phyloP scores from a whole-genome alignment of 2,888 invertebrate species.

The Drosophila vallismaia region DNA sequence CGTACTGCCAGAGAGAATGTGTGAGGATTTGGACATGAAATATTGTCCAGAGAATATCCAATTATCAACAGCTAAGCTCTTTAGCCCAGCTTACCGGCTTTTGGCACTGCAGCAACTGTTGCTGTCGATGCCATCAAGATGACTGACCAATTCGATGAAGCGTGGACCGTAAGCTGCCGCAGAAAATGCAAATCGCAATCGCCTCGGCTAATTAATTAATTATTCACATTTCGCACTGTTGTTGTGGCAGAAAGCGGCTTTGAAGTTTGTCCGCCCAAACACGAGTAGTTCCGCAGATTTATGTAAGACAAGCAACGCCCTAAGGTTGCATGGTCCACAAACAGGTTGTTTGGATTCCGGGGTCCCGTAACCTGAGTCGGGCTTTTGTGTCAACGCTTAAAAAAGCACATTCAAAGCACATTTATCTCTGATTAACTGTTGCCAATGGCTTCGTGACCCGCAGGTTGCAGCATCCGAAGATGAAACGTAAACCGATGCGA shows the following conservation, averaged over 20 bases:
- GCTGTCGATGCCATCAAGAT: constrained; percentile 17
- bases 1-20: constrained; percentile 38
- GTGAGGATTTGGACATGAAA: constrained; percentile 38
- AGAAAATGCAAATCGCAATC: constrained; percentile 48
- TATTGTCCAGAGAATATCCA: constrained; percentile 4
- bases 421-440: constrained; percentile 70
- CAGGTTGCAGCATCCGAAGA: constrained; percentile 61
- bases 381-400: constrained; percentile 64
- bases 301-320: constrained; percentile 72
- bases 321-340: constrained; percentile 39
- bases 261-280: constrained; percentile 64
- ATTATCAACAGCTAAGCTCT: constrained; percentile 16
- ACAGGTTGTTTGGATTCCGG: constrained; percentile 20
- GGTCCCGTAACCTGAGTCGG: constrained; percentile 26
- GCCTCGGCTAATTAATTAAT: constrained; percentile 68
- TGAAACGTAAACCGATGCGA: constrained; percentile 51
- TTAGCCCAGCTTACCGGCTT: constrained; percentile 11
- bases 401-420: constrained; percentile 39
- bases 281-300: constrained; percentile 61
- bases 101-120: constrained; percentile 8
- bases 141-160: constrained; percentile 27
- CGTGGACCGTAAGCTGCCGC: constrained; percentile 41
- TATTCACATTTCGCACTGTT: constrained; percentile 71
- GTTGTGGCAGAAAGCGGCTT: constrained; percentile 53
- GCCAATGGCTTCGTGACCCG: constrained; percentile 22